Percentiles rank a stretch among this genome's conserved stretches.
phyloP scores from a whole-genome alignment of 2,888 invertebrate species.

The Euphydryas editha region DNA sequence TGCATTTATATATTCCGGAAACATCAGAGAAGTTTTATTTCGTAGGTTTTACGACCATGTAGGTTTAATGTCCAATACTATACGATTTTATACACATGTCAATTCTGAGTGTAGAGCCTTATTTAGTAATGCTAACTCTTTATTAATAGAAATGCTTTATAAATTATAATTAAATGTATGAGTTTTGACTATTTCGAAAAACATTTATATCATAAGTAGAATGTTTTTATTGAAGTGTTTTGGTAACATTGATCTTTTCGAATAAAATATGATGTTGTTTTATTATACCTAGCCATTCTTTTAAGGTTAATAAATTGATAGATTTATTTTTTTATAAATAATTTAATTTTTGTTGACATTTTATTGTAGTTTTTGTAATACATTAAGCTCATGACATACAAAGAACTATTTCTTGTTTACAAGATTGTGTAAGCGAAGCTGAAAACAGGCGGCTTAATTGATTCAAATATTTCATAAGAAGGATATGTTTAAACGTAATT shows the following conservation, averaged over 20 bases:
- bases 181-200: not conserved
- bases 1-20: not conserved
- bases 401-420: too few relatives aligned
- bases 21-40: not conserved
- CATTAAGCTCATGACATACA: too few relatives aligned
- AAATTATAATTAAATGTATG: not conserved
- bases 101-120: not conserved
- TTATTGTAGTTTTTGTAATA: too few relatives aligned
- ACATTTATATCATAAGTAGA: not conserved
- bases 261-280: too few relatives aligned
- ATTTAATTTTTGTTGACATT: too few relatives aligned
- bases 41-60: conserved; percentile 1
- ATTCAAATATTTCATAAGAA: not conserved
- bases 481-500: not conserved
- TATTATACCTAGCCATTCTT: too few relatives aligned
- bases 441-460: not conserved
- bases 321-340: too few relatives aligned
- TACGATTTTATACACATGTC: not conserved
- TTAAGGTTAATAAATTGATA: too few relatives aligned
- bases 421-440: not conserved
- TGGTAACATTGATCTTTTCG: too few relatives aligned
- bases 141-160: not conserved
- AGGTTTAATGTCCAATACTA: not conserved
- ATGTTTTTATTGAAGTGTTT: not conserved
- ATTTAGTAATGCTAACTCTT: not conserved